Conservation (phyloP, 2,888 invertebrate species). For the Campaea margaritaria region DNA sequence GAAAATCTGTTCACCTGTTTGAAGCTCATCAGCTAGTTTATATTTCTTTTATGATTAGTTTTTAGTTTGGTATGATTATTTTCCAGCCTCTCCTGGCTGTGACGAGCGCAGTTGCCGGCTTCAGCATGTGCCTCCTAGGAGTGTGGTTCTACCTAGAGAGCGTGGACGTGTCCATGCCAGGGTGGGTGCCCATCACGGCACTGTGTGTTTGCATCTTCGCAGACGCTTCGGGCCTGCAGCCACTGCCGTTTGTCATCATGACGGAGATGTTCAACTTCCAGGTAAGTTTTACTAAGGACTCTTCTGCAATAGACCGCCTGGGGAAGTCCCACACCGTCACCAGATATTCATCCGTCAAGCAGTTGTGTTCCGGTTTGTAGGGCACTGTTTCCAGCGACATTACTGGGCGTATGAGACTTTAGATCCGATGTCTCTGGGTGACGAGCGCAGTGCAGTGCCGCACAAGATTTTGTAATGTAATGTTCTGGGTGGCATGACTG, state of each 20-base stretch:
- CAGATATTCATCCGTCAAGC: too few species aligned
- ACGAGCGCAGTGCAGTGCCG: too few species aligned
- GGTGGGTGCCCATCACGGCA: constrained; percentile 76
- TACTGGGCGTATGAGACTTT: too few species aligned
- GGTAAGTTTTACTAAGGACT: too few species aligned
- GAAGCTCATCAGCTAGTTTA: neutral
- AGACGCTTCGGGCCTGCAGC: constrained; percentile 75
- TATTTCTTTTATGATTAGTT: constrained; percentile 2
- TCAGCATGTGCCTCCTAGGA: constrained; percentile 76
- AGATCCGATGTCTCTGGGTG: too few species aligned
- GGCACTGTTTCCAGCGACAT: too few species aligned
- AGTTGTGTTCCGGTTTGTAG: too few species aligned
- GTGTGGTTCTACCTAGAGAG: constrained; percentile 77
- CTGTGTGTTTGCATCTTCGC: constrained; percentile 73
- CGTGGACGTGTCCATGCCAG: constrained; percentile 59
- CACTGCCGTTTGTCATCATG: constrained; percentile 78
- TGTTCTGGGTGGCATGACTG: too few species aligned
- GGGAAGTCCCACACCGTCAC: too few species aligned
- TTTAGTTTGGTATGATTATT: constrained; percentile 7
- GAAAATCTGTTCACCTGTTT: too few species aligned
- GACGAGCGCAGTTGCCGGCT: constrained; percentile 73
- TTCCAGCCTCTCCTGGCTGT: constrained; percentile 74
- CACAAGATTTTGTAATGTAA: too few species aligned
- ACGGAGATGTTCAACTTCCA: constrained; percentile 81
- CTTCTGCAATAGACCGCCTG: too few species aligned